A percentile compares a stretch with the other conserved stretches of the same genome.
phyloP scores from a whole-genome alignment of 2,888 invertebrate genomes.

The Epirrita christyi region DNA sequence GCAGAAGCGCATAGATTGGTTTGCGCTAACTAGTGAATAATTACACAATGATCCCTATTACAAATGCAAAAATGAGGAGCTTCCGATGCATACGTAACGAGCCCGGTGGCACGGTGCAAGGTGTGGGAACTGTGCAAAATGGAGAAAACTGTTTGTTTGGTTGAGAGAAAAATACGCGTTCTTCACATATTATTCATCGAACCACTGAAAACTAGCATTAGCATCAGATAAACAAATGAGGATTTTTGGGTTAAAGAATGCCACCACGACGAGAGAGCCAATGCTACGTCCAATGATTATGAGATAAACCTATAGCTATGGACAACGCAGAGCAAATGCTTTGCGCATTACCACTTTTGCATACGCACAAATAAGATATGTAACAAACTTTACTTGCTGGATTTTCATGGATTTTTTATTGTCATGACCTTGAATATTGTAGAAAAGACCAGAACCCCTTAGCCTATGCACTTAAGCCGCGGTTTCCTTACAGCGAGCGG shows the following conservation, averaged over 20 bases:
- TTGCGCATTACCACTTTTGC: too few relatives aligned
- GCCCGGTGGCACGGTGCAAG: conserved; percentile 52
- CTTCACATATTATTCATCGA: neutral
- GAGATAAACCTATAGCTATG: too few relatives aligned
- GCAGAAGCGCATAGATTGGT: conserved; percentile 63
- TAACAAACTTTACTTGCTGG: too few relatives aligned
- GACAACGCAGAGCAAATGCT: too few relatives aligned
- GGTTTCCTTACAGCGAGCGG: conserved; percentile 38
- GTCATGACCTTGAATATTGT: neutral
- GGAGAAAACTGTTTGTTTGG: neutral
- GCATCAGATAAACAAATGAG: too few relatives aligned
- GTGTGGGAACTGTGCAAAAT: conserved; percentile 25
- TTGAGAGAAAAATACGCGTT: neutral
- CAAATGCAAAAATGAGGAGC: conserved; percentile 80
- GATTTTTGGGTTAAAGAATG: too few relatives aligned
- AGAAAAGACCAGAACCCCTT: neutral
- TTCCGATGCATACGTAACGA: conserved; percentile 74
- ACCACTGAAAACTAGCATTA: too few relatives aligned
- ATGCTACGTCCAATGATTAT: too few relatives aligned
- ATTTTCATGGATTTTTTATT: too few relatives aligned
- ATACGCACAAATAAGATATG: too few relatives aligned
- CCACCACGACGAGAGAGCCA: too few relatives aligned
- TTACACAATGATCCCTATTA: conserved; percentile 81
- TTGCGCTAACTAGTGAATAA: conserved; percentile 78
- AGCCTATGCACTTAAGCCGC: conserved; percentile 35